Evolutionary conservation across 92 coral and sea anemone species (phyloP), one percentile per base, ranked within the genome.

Genomic region (Heliopora coerulea): DNA sequence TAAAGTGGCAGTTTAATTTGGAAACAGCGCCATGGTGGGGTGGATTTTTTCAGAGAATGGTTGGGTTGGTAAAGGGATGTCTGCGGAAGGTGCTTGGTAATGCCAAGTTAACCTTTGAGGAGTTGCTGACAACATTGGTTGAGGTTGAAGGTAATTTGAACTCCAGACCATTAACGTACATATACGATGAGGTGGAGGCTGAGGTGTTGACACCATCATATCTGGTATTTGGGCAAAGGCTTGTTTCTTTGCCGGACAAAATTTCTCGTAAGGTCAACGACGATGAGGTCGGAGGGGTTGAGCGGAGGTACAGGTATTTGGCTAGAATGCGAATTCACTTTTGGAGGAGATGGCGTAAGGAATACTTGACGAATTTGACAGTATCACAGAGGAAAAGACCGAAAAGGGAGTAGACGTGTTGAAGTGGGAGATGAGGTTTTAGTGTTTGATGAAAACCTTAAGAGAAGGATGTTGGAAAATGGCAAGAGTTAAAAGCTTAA

Each of bases 1-100:
- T 58, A 23, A 35, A 72, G 26, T 72, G 78, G 65, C 42, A 34
- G 24, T 72, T 72, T 54, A 52, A 72, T 17, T 54, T 72, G 21
- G 78, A n/a, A n/a, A n/a, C n/a, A n/a, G n/a, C n/a, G n/a, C n/a
- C n/a, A n/a, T n/a, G n/a, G n/a, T n/a, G n/a, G n/a, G n/a, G n/a
- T n/a, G n/a, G n/a, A n/a, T n/a, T n/a, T n/a, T n/a, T n/a, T n/a
- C n/a, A n/a, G n/a, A n/a, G n/a, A n/a, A n/a, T n/a, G n/a, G n/a
- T n/a, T n/a, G n/a, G n/a, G n/a, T n/a, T n/a, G n/a, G n/a, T n/a
- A n/a, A 72, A 37, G 52, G 64, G 29, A 63, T 63, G 3, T 63
- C 78, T 23, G 49, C 63, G 63, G 19, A 40, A 27, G 78, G 65
- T 30, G 49, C 64, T 27, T 12, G 17, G n/a, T n/a, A 59, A 59